A percentile compares a stretch with the other conserved stretches of the same genome.
Conservation (phyloP, 2,113 vertebrate species). For the Pachypanchax playfairii region DNA sequence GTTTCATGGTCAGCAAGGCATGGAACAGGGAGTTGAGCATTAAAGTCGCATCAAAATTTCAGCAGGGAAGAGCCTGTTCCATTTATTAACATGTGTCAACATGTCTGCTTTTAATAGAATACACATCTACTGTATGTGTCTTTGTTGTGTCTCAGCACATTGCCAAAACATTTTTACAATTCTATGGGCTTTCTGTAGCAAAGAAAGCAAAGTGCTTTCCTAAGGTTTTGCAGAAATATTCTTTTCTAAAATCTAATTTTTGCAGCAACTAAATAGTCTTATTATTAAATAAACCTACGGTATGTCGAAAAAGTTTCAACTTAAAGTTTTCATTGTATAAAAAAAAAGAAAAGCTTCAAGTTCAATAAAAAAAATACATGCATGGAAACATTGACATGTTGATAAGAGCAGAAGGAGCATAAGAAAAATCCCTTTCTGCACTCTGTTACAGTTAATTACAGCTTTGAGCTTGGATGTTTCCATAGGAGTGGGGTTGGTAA, state of each 20-base stretch:
- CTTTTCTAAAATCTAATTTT: conserved; percentile 4
- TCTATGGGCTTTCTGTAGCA: conserved; percentile 22
- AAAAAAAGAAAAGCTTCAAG: conserved; percentile 24
- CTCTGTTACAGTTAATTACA: conserved; percentile 81
- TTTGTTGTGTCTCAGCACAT: conserved; percentile 35
- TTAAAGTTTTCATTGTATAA: conserved; percentile 19
- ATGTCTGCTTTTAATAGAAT: conserved; percentile 26
- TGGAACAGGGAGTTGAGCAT: conserved; percentile 44
- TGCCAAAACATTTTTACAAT: conserved; percentile 33
- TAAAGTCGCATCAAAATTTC: conserved; percentile 34
- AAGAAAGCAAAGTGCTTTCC: conserved; percentile 49
- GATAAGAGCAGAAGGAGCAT: conserved; percentile 32
- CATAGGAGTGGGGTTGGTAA: conserved; percentile 74
- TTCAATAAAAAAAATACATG: conserved; percentile 22
- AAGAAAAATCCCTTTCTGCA: conserved; percentile 57
- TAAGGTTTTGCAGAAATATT: conserved; percentile 30
- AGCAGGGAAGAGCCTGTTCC: conserved; percentile 20
- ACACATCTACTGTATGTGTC: conserved; percentile 28
- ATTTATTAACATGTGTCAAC: conserved; percentile 16
- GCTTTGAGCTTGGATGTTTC: conserved; percentile 74
- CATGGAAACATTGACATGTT: conserved; percentile 2
- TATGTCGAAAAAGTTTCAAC: too few species aligned
- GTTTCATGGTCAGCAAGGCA: conserved; percentile 50
- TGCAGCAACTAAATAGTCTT: too few species aligned
- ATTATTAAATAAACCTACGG: not conserved